phyloP scores from a whole-genome alignment of 2,113 vertebrate species.

The Electrona antarctica region DNA sequence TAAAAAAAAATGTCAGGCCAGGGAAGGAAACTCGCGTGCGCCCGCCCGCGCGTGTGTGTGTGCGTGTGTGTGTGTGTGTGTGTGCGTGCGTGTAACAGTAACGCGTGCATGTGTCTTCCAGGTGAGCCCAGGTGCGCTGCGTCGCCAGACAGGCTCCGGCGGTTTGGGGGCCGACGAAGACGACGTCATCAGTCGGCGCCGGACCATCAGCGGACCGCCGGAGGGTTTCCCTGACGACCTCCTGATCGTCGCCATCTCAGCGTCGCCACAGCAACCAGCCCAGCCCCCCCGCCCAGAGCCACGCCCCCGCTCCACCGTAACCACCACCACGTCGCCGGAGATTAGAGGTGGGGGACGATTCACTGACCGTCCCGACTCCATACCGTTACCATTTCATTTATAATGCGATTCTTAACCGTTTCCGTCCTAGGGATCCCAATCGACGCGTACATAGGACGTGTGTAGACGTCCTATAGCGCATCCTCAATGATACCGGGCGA shows the following conservation, averaged over 20 bases:
- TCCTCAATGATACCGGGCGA: too few species aligned
- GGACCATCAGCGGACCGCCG: conserved; percentile 87
- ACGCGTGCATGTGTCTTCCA: conserved; percentile 37
- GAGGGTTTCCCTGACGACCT: conserved; percentile 68
- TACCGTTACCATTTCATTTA: too few species aligned
- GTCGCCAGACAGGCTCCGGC: conserved; percentile 86
- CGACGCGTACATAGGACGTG: too few species aligned
- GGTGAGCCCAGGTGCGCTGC: conserved; percentile 81
- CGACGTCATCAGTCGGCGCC: conserved; percentile 85
- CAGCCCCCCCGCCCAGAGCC: conserved; percentile 72
- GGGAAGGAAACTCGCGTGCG: too few species aligned
- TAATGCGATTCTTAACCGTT: too few species aligned
- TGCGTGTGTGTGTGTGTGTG: too few species aligned
- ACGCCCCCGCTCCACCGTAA: conserved; percentile 75
- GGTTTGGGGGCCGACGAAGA: conserved; percentile 87
- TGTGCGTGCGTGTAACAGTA: neutral
- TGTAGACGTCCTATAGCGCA: too few species aligned
- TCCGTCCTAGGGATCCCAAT: too few species aligned
- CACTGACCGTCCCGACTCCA: too few species aligned
- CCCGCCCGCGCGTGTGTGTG: too few species aligned
- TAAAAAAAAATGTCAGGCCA: too few species aligned
- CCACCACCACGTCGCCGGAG: conserved; percentile 57
- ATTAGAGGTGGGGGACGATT: conserved; percentile 38
- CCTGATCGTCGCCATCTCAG: neutral
- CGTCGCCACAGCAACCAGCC: conserved; percentile 37